A percentile compares a stretch with the other conserved stretches of the same genome.
Conservation (phyloP, 2,888 invertebrate genomes). For the Papilio demoleus region DNA sequence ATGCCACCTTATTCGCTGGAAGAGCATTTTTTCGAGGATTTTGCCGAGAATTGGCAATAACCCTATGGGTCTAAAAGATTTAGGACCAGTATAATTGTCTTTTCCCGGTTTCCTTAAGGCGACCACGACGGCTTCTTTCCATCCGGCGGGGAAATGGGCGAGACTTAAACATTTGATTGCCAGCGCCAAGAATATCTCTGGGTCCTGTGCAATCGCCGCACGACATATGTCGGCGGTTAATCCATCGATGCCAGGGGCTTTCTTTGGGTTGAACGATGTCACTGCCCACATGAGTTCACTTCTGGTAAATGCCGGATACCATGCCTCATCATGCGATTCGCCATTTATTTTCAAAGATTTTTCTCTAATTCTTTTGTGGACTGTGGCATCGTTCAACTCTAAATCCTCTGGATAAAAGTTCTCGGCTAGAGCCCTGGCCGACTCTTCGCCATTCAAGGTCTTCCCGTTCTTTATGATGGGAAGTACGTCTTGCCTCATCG, state of each 20-base stretch:
- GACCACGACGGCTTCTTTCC: not conserved
- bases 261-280: not conserved
- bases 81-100: not conserved
- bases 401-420: not conserved
- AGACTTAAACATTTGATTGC: no score
- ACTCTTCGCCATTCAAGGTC: not conserved
- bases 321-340: not conserved
- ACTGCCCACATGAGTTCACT: not conserved
- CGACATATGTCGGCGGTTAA: not conserved
- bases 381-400: not conserved
- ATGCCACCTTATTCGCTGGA: constrained; percentile 21
- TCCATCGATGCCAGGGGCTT: not conserved
- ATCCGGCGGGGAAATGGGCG: not conserved
- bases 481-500: no score
- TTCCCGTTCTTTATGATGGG: not conserved
- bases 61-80: not conserved
- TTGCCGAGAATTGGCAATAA: constrained; percentile 16
- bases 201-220: not conserved
- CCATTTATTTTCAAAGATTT: not conserved
- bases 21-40: constrained; percentile 30
- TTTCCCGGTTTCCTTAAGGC: not conserved
- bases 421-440: not conserved
- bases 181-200: not conserved
- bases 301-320: not conserved
- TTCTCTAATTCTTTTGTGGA: not conserved